phyloP scores from a whole-genome alignment of 2,113 vertebrate species.

The Microcebus lehilahytsara region DNA sequence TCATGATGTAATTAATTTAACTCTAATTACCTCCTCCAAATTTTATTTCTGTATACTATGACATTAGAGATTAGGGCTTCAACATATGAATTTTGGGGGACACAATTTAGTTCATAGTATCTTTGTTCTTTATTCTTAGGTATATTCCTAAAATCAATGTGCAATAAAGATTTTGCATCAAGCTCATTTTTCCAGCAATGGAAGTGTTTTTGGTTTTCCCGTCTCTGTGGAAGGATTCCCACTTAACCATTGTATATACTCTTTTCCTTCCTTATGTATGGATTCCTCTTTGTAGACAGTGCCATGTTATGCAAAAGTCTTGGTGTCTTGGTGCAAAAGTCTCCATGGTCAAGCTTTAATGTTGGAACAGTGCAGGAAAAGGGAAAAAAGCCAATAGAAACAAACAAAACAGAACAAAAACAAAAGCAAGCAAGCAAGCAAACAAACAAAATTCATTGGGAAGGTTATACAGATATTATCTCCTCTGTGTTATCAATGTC shows the following conservation, averaged over 20 bases:
- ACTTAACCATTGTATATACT: background rate
- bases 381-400: background rate
- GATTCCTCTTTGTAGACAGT: background rate
- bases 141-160: background rate
- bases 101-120: background rate
- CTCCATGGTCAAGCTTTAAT: background rate
- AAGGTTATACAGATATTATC: background rate
- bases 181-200: too few species aligned
- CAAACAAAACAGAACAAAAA: background rate
- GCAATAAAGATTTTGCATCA: background rate
- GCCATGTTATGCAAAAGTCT: background rate
- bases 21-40: background rate
- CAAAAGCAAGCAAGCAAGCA: background rate
- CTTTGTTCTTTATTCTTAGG: background rate
- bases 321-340: background rate
- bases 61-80: background rate
- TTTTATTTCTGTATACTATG: background rate
- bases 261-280: background rate
- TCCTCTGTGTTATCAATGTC: background rate
- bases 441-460: background rate
- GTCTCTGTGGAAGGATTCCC: background rate
- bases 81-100: background rate
- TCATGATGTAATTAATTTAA: background rate
- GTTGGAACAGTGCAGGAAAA: background rate
- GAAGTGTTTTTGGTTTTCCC: background rate